phyloP scores from a whole-genome alignment of 2,113 vertebrate species.

The Peromyscus californicus region DNA sequence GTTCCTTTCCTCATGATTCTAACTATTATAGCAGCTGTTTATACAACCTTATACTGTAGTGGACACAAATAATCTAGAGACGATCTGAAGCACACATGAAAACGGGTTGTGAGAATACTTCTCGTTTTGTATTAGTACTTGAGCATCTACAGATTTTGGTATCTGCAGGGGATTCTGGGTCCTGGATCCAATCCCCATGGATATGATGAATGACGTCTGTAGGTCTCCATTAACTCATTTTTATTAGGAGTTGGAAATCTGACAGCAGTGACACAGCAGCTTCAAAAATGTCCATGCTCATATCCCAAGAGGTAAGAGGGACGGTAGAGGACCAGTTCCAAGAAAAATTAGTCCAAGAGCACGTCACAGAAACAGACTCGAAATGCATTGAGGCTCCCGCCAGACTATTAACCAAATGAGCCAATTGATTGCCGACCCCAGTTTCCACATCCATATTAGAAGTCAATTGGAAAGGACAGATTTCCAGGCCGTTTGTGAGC shows the following conservation, averaged over 20 bases:
- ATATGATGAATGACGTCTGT: not conserved
- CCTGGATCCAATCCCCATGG: not conserved
- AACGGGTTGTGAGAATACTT: not conserved
- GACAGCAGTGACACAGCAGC: not conserved
- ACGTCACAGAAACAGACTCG: conserved; percentile 51
- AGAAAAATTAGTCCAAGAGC: not conserved
- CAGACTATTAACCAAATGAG: conserved; percentile 53
- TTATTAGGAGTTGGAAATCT: not conserved
- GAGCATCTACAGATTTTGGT: not conserved
- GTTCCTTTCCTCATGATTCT: not conserved
- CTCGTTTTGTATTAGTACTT: not conserved
- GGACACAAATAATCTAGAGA: not conserved
- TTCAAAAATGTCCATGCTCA: not conserved
- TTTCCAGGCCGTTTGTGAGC: conserved; percentile 50
- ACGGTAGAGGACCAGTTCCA: not conserved
- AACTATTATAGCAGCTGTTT: not conserved
- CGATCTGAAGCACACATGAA: not conserved
- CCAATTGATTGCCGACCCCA: conserved; percentile 20
- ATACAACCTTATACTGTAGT: not conserved
- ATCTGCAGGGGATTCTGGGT: not conserved
- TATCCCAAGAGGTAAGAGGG: not conserved
- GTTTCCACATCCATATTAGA: conserved; percentile 71
- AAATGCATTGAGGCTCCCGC: conserved; percentile 37
- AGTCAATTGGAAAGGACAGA: conserved; percentile 61
- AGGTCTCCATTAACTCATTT: not conserved